Evolutionary conservation across 1,140 invertebrate genomes (phyloP).

Genomic region (Zophobas morio): DNA sequence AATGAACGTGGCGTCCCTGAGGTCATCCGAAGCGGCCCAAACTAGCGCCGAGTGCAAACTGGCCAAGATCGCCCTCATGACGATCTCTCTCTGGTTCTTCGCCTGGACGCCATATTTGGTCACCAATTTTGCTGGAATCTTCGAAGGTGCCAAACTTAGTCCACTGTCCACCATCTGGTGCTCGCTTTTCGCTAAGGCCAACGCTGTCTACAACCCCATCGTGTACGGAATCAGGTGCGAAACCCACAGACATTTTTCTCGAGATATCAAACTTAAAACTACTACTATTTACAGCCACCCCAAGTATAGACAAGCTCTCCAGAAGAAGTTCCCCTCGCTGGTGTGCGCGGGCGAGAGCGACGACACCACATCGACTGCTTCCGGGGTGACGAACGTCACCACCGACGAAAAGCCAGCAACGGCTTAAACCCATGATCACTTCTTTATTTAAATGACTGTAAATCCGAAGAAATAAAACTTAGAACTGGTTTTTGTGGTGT

Average conservation of each 20-base stretch:
- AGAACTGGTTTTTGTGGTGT: slow-evolving; percentile 13
- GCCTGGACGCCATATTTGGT: slow-evolving; percentile 90
- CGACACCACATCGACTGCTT: slow-evolving; percentile 72
- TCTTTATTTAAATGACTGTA: too few relatives aligned
- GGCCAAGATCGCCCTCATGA: slow-evolving; percentile 87
- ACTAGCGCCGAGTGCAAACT: slow-evolving; percentile 83
- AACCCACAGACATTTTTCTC: neutral
- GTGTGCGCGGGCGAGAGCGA: slow-evolving; percentile 71
- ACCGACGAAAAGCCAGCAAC: slow-evolving; percentile 60
- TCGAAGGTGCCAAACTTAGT: slow-evolving; percentile 76
- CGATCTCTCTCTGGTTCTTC: slow-evolving; percentile 86
- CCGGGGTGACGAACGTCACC: slow-evolving; percentile 70
- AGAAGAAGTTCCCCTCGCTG: slow-evolving; percentile 80
- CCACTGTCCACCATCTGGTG: slow-evolving; percentile 85
- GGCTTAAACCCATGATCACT: neutral
- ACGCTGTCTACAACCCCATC: slow-evolving; percentile 86
- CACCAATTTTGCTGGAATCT: slow-evolving; percentile 84
- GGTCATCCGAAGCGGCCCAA: slow-evolving; percentile 77
- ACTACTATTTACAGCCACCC: slow-evolving; percentile 75
- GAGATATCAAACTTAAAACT: too few relatives aligned
- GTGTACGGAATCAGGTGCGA: slow-evolving; percentile 84
- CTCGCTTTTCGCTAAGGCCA: slow-evolving; percentile 84
- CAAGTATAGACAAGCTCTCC: slow-evolving; percentile 81
- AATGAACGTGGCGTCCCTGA: slow-evolving; percentile 86
- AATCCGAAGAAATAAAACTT: slow-evolving; percentile 3